Conservation (phyloP, 2,888 invertebrate species). For the Schrankia costaestrigalis region DNA sequence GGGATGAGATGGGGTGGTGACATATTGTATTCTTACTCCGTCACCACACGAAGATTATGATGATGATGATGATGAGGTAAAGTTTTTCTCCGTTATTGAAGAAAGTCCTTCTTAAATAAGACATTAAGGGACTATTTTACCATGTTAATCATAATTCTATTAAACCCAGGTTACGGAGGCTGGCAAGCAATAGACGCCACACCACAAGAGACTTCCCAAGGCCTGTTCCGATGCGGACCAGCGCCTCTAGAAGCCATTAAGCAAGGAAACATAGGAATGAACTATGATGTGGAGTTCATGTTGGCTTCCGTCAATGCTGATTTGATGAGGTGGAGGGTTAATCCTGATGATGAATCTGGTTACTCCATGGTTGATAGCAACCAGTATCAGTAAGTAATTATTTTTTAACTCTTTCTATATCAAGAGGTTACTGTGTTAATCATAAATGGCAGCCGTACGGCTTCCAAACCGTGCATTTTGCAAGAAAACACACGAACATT, state of each 20-base stretch:
- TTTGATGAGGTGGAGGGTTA: constrained; percentile 88
- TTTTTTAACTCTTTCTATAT: not conserved
- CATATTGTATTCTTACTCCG: too few species aligned
- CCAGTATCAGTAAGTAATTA: constrained; percentile 84
- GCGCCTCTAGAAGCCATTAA: constrained; percentile 88
- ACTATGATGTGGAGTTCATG: constrained; percentile 89
- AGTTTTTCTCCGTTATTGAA: too few species aligned
- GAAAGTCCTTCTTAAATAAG: too few species aligned
- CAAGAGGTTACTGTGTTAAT: too few species aligned
- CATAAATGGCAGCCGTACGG: too few species aligned
- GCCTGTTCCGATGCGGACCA: constrained; percentile 88
- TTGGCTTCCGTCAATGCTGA: constrained; percentile 92
- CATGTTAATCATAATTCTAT: not conserved
- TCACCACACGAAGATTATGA: too few species aligned
- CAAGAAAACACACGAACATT: too few species aligned
- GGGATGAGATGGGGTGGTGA: too few species aligned
- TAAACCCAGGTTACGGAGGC: constrained; percentile 85
- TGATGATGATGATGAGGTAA: too few species aligned
- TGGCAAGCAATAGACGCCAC: constrained; percentile 95
- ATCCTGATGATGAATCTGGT: constrained; percentile 82
- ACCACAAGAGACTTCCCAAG: constrained; percentile 89
- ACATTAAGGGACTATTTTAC: too few species aligned
- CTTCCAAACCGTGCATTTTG: too few species aligned
- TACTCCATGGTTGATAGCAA: constrained; percentile 85
- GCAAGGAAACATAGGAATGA: constrained; percentile 87